Percentiles rank a stretch among this genome's conserved stretches.
These are phyloP conservation scores for Punctoribates punctum DNA, from an alignment of 2,888 invertebrate genomes.

Conservation along the genomic window DNA sequence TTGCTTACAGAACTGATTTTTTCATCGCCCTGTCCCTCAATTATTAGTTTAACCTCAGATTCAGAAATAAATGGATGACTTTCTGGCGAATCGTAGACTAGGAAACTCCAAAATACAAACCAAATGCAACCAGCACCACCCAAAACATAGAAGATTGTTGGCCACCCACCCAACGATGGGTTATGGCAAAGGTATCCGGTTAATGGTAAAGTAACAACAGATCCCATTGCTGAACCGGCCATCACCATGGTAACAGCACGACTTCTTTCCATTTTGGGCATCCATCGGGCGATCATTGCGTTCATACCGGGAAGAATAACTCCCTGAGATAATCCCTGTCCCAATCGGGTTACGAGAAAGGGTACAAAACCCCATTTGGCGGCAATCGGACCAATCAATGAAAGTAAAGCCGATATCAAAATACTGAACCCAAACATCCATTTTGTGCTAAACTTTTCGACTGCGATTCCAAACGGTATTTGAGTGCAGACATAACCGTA, in stretches of 20 bases:
- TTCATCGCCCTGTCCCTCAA: conserved; percentile 39
- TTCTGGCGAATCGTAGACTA: conserved; percentile 74
- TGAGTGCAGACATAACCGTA: conserved; percentile 83
- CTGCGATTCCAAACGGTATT: conserved; percentile 76
- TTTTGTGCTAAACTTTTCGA: conserved; percentile 78
- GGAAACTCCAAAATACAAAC: conserved; percentile 72
- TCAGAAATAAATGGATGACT: conserved; percentile 78
- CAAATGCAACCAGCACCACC: conserved; percentile 75
- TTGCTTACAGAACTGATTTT: neutral
- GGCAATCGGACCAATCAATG: conserved; percentile 72
- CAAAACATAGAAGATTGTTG: conserved; percentile 75
- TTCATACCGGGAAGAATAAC: conserved; percentile 34
- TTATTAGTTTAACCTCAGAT: conserved; percentile 69
- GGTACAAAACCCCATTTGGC: conserved; percentile 68
- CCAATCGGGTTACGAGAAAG: conserved; percentile 68
- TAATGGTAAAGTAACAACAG: conserved; percentile 74
- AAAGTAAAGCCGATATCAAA: conserved; percentile 71
- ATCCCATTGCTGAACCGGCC: conserved; percentile 79
- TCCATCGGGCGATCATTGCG: conserved; percentile 34
- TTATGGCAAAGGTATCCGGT: conserved; percentile 69
- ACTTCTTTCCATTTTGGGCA: conserved; percentile 72
- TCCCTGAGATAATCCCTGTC: conserved; percentile 68
- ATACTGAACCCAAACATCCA: conserved; percentile 77
- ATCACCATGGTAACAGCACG: conserved; percentile 75
- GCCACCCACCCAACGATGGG: conserved; percentile 63